These are phyloP conservation scores for Beroe ovata DNA, from an alignment of 37 sponge, comb jelly and placozoan genomes.

Conservation along the genomic window DNA sequence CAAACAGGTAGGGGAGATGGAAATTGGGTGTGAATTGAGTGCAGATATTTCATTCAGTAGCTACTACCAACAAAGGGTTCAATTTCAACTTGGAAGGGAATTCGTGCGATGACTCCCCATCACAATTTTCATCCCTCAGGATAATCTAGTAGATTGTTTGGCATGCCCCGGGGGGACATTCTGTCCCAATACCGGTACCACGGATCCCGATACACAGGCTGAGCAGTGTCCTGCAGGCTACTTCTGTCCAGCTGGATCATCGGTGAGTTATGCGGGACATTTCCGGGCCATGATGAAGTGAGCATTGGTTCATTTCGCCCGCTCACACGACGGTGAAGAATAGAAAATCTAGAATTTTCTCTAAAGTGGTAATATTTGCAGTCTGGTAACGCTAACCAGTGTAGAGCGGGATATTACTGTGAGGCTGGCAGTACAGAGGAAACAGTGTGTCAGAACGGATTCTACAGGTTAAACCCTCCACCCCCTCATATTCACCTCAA, in stretches of 20 bases:
- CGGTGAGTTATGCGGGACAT: conserved; percentile 10
- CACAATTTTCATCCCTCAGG: too few relatives aligned
- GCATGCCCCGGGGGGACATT: conserved; percentile 27
- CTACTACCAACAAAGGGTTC: too few relatives aligned
- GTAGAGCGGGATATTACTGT: conserved; percentile 68
- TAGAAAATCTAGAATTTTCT: too few relatives aligned
- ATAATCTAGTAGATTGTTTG: background rate
- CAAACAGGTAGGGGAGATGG: background rate
- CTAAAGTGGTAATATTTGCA: too few relatives aligned
- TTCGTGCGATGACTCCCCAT: too few relatives aligned
- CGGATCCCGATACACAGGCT: background rate
- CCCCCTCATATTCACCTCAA: too few relatives aligned
- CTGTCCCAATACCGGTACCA: conserved; percentile 45
- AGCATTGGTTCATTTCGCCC: too few relatives aligned
- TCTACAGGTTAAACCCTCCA: conserved; percentile 38
- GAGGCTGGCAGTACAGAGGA: conserved; percentile 50
- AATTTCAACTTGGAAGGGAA: too few relatives aligned
- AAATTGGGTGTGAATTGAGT: too few relatives aligned
- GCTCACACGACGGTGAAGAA: too few relatives aligned
- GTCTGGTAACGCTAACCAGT: conserved; percentile 50
- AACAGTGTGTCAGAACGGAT: conserved; percentile 47
- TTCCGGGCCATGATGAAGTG: too few relatives aligned
- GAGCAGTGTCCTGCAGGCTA: conserved; percentile 61
- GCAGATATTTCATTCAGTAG: too few relatives aligned
- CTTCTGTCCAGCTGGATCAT: conserved; percentile 69